Percentiles rank a stretch among this genome's conserved stretches.
These are phyloP conservation scores for Anser cygnoides DNA, from an alignment of 2,113 vertebrate genomes.

Conservation along the genomic window DNA sequence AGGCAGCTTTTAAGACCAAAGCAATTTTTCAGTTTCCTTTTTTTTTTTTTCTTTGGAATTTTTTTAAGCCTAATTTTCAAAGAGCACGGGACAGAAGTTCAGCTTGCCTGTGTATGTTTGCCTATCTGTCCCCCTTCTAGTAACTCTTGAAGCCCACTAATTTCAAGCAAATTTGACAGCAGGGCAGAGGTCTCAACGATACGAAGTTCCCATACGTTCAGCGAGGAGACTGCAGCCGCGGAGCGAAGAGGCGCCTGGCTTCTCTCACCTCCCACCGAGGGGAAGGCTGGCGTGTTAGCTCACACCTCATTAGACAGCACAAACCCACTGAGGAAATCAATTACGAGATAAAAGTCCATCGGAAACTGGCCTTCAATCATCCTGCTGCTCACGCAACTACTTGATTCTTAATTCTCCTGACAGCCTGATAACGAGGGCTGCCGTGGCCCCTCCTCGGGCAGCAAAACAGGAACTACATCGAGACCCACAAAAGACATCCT, in stretches of 20 bases:
- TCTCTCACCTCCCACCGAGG: constrained; percentile 55
- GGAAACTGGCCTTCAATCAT: constrained; percentile 56
- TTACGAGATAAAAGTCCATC: constrained; percentile 65
- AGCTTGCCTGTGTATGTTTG: constrained; percentile 4
- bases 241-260: constrained; percentile 15
- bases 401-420: constrained; percentile 27
- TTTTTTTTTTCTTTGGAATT: neutral
- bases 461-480: neutral
- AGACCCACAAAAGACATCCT: neutral
- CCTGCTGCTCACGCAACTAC: constrained; percentile 24
- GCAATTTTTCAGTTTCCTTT: neutral
- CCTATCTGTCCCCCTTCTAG: neutral
- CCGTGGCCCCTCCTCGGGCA: neutral
- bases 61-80: constrained; percentile 22
- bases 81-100: constrained; percentile 33
- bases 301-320: constrained; percentile 69
- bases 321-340: constrained; percentile 71
- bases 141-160: constrained; percentile 35
- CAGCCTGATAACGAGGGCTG: constrained; percentile 42
- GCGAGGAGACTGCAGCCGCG: neutral
- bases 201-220: neutral
- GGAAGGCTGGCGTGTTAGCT: constrained; percentile 35
- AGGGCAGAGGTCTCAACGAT: constrained; percentile 54
- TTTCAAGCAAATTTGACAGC: constrained; percentile 48
- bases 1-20: constrained; percentile 29